These are phyloP conservation scores for Cepphus grylle DNA, from an alignment of 2,113 vertebrate genomes.

Conservation along the genomic window DNA sequence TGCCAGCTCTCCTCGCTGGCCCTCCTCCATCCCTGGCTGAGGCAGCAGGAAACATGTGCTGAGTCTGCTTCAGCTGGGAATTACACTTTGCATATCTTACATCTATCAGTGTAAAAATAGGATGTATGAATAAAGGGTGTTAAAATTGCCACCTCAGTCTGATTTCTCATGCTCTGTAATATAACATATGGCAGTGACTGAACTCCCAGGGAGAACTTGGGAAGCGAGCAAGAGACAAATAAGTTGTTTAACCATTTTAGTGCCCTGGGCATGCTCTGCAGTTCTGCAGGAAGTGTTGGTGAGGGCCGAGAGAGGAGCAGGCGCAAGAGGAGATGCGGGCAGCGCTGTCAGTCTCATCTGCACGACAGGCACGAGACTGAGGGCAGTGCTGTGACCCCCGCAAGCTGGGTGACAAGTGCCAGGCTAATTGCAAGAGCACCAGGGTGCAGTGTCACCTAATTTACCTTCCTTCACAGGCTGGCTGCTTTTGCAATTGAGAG, in stretches of 20 bases:
- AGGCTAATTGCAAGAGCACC: not conserved
- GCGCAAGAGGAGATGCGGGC: fast-evolving
- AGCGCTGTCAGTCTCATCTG: not conserved
- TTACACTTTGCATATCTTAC: constrained; percentile 59
- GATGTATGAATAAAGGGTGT: constrained; percentile 66
- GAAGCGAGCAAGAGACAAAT: constrained; percentile 3
- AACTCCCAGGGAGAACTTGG: not conserved
- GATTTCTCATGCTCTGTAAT: constrained; percentile 61
- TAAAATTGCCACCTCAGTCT: constrained; percentile 66
- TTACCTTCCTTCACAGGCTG: not conserved
- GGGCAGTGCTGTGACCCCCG: not conserved
- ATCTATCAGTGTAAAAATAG: constrained; percentile 64
- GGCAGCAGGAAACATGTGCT: constrained; percentile 45
- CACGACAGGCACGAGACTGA: not conserved
- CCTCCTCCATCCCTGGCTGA: constrained; percentile 15
- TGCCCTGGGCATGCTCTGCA: not conserved
- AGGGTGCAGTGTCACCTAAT: not conserved
- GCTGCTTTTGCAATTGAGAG: not conserved
- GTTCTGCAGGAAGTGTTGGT: not conserved
- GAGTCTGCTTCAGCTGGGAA: constrained; percentile 60
- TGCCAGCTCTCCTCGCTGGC: not conserved
- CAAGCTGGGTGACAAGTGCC: not conserved
- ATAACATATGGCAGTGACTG: constrained; percentile 58
- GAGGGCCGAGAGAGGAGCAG: not conserved
- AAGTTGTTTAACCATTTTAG: constrained; percentile 33